Evolutionary conservation across 2,888 invertebrate species (phyloP).

Genomic region (Xiphydria camelus): DNA sequence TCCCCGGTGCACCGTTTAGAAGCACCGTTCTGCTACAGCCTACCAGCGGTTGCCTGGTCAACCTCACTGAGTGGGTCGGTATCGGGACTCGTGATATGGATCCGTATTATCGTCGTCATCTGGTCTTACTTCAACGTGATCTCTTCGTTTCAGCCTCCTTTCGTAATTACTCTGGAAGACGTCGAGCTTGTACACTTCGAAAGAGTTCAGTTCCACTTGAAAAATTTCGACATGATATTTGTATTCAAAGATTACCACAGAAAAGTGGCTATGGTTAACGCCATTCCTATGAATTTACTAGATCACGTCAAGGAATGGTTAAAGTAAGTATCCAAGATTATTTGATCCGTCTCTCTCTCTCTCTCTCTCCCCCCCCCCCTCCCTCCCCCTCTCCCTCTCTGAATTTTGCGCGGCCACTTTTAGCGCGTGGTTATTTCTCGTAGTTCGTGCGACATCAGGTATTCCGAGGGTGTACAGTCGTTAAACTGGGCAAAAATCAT

Average conservation of each 20-base stretch:
- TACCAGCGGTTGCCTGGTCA: slow-evolving; percentile 96
- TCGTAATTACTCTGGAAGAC: slow-evolving; percentile 96
- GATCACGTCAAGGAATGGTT: slow-evolving; percentile 99
- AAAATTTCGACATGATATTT: slow-evolving; percentile 99
- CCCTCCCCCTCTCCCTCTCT: not conserved
- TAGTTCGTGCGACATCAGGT: slow-evolving; percentile 93
- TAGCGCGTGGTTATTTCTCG: too few relatives aligned
- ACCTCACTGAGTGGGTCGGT: slow-evolving; percentile 90
- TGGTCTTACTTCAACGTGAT: not conserved
- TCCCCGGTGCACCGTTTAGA: slow-evolving; percentile 95
- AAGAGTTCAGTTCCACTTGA: slow-evolving; percentile 96
- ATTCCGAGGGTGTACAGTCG: slow-evolving; percentile 97
- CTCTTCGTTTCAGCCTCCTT: slow-evolving; percentile 74
- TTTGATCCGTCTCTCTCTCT: not conserved
- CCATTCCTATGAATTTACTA: slow-evolving; percentile 99
- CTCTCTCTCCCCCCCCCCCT: too few relatives aligned
- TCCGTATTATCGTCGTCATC: not conserved
- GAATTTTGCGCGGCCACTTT: not conserved
- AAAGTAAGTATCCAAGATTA: slow-evolving; percentile 70
- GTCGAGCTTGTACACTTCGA: slow-evolving; percentile 99
- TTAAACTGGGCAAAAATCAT: slow-evolving; percentile 99
- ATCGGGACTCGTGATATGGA: too few relatives aligned
- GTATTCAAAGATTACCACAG: slow-evolving; percentile 97
- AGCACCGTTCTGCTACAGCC: slow-evolving; percentile 96
- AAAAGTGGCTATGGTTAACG: slow-evolving; percentile 95